Evolutionary conservation across 1,140 invertebrate genomes (phyloP), one percentile per base, ranked within the genome.

Genomic region (Gonatopus flavifemur): DNA sequence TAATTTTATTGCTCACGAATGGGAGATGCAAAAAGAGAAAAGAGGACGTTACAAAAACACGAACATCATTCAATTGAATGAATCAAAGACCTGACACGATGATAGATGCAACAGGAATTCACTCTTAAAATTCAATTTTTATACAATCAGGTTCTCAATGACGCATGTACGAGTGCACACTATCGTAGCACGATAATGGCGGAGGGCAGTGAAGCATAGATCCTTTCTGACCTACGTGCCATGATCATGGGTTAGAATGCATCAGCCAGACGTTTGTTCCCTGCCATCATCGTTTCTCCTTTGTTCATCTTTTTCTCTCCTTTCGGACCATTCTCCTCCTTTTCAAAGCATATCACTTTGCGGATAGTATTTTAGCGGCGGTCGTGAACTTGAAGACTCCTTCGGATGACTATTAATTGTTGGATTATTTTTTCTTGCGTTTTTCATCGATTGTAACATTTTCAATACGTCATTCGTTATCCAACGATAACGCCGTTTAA

Each of bases 181-280:
- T 56, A 60, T 55, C 46, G 42, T 55, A 52, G 42, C 43, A 47
- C 47, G 48, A 52, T 59, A 59, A 61, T 61, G 58, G 57, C 57
- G 58, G 57, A 59, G 58, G 57, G 58, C 58, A 61, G 57, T 61
- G 57, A 59, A 51, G 58, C 58, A 59, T 61, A 61, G 58, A 59
- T 61, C 58, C 58, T 61, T 46, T 55, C 57, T 59, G 58, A 61
- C 57, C 58, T 59, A 52, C 58, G 58, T 61, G 58, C 50, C 52
- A 61, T 59, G 59, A 61, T 61, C 59, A 62, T 58, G 59, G 52
- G 59, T 62, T 53, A 59, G 58, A 61, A 61, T 59, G 57, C 57
- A 60, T 55, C 57, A 49, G 56, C 33, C 52, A 45, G 31, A 40
- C 33, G 40, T 49, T 32, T 45, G 57, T 46, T 47, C 38, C 35